Conservation (phyloP, 2,888 invertebrate genomes). For the Stomorhina lunata region DNA sequence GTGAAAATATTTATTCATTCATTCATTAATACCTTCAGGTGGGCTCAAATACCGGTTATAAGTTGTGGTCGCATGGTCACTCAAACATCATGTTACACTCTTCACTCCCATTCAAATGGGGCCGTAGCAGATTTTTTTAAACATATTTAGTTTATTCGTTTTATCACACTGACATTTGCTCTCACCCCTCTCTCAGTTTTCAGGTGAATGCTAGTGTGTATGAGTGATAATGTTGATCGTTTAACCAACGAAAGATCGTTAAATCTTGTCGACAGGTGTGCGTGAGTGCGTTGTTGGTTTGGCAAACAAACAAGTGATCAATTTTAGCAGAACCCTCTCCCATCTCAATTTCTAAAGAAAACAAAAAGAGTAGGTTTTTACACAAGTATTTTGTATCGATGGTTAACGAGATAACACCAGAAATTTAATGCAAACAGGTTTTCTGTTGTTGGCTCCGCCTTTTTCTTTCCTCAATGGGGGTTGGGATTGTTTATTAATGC, state of each 20-base stretch:
- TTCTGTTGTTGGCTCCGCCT: constrained; percentile 64
- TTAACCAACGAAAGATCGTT: constrained; percentile 47
- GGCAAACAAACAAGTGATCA: constrained; percentile 3
- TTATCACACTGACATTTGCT: neutral
- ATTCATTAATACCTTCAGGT: constrained; percentile 52
- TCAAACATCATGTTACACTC: constrained; percentile 5
- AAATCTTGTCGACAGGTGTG: constrained; percentile 31
- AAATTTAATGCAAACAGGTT: neutral
- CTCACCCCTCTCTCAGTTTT: neutral
- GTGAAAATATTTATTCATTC: constrained; percentile 56
- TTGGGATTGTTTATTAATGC: constrained; percentile 38
- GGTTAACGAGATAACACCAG: constrained; percentile 12
- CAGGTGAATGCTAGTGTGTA: neutral
- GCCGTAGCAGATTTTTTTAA: neutral
- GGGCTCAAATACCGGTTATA: constrained; percentile 61
- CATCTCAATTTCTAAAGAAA: constrained; percentile 1
- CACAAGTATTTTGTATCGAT: neutral
- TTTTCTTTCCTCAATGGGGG: constrained; percentile 25
- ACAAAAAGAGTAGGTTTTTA: neutral
- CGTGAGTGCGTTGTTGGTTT: neutral
- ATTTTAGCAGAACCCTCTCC: neutral
- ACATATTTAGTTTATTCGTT: neutral
- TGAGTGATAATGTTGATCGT: constrained; percentile 33
- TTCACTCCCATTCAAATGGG: neutral
- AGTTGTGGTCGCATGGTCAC: neutral